These are phyloP conservation scores for Nannospalax galili DNA, from an alignment of 2,113 vertebrate genomes.

Conservation along the genomic window DNA sequence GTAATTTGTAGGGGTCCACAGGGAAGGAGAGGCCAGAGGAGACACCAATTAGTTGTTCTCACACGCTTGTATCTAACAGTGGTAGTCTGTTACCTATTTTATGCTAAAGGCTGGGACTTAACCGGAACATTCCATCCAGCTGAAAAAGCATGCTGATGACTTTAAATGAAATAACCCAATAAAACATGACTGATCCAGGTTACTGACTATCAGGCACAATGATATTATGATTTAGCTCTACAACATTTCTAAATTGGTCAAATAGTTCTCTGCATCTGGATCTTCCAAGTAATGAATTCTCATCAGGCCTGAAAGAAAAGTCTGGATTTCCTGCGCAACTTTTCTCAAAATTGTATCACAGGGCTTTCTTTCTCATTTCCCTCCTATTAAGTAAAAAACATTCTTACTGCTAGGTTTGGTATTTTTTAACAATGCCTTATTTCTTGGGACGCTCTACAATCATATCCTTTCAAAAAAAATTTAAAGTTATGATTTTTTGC, in stretches of 20 bases:
- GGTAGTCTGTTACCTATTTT: neutral
- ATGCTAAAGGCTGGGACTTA: neutral
- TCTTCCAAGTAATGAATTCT: neutral
- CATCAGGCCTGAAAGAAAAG: neutral
- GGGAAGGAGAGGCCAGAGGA: neutral
- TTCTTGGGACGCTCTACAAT: neutral
- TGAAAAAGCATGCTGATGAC: neutral
- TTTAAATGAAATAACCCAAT: constrained; percentile 13
- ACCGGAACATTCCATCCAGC: neutral
- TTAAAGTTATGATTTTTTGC: neutral
- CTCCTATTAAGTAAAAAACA: neutral
- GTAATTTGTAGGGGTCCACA: neutral
- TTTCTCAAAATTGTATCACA: constrained; percentile 2
- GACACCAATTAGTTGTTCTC: neutral
- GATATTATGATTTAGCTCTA: neutral
- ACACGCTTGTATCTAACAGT: neutral
- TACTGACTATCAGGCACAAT: neutral
- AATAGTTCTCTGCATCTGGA: neutral
- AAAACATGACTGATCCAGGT: neutral
- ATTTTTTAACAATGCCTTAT: neutral
- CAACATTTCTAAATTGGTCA: neutral
- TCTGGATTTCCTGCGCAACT: neutral
- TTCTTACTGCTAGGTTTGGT: neutral
- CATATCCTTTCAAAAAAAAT: neutral
- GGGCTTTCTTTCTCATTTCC: neutral